Evolutionary conservation across 2,113 vertebrate species (phyloP), one percentile per base, ranked within the genome.

Genomic region (Lanius ludovicianus): DNA sequence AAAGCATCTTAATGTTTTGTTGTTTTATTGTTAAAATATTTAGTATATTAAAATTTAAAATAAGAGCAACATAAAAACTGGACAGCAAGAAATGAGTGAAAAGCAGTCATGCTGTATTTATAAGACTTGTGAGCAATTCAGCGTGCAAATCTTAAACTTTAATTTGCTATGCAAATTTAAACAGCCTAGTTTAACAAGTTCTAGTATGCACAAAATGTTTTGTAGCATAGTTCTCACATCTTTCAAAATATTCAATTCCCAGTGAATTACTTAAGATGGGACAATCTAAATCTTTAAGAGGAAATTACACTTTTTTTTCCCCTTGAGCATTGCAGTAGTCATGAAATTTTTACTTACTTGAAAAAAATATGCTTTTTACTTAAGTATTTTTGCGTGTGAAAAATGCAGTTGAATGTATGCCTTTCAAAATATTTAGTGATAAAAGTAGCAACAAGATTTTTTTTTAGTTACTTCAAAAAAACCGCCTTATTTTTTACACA

Each of bases 1-100:
- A 80, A 88, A 77, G 16, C 33, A 37, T 79, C 46, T 60, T 80
- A 84, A 49, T 57, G 28, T 20, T 86, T 56, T 82, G 12, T 39
- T 85, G 22, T 8, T 78, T 75, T 67, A 49, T 65, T 87, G 10
- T 73, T 89, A 56, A 93, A 94, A 90, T 88, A 88, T 77, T 91
- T 65, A 86, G 9, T 22, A 60, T 39, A 60, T 49, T 94, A 91
- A 84, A 78, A 33, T 44, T 15, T 14, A 1, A 35, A 15, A 50
- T 73, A 18, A 1, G 17, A 60, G 15, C 28, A 33, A 15, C 3
- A 41, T 74, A 64, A 94, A 90, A 77, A 5, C 12, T 80, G 47
- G 63, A 80, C 63, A 87, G 28, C 23, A 73, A 55, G 31, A 80
- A n/a, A 70, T 47, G 30, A 84, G 14, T 53, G 28, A 46, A 78